Evolutionary conservation across 2,888 invertebrate genomes (phyloP).

Genomic region (Helicoverpa assulta): DNA sequence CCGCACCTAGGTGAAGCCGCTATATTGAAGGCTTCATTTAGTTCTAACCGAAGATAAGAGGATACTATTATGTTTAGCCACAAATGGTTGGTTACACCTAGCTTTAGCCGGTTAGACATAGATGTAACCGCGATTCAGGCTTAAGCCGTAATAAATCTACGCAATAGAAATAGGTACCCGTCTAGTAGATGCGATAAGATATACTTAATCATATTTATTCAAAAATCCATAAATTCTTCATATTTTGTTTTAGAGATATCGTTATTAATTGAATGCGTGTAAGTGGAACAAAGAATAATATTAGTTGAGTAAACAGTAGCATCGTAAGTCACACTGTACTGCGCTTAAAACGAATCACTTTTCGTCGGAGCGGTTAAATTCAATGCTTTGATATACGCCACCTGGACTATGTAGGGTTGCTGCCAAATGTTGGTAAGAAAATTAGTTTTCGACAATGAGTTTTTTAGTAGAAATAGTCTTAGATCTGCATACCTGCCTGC

Average conservation of each 20-base stretch:
- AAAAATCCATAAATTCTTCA: conserved; percentile 13
- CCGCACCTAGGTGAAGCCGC: no score
- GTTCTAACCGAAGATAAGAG: no score
- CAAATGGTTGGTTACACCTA: no score
- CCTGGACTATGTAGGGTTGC: conserved; percentile 84
- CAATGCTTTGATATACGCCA: conserved; percentile 83
- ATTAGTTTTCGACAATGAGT: no score
- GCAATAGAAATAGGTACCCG: neutral
- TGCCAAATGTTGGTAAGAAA: conserved; percentile 3
- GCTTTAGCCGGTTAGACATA: no score
- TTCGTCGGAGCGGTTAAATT: conserved; percentile 83
- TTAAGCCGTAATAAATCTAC: no score
- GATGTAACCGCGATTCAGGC: no score
- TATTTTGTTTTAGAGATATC: conserved; percentile 31
- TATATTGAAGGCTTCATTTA: no score
- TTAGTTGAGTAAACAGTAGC: conserved; percentile 85
- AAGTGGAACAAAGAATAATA: conserved; percentile 84
- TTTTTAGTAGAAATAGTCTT: no score
- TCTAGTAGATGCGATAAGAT: neutral
- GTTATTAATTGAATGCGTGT: conserved; percentile 65
- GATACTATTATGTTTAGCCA: no score
- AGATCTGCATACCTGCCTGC: no score
- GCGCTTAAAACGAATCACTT: conserved; percentile 87
- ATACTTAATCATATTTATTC: neutral
- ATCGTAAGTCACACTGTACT: conserved; percentile 83